Percentiles rank a stretch among this genome's conserved stretches.
These are phyloP conservation scores for Troides helena DNA, from an alignment of 2,888 invertebrate genomes.

Conservation along the genomic window DNA sequence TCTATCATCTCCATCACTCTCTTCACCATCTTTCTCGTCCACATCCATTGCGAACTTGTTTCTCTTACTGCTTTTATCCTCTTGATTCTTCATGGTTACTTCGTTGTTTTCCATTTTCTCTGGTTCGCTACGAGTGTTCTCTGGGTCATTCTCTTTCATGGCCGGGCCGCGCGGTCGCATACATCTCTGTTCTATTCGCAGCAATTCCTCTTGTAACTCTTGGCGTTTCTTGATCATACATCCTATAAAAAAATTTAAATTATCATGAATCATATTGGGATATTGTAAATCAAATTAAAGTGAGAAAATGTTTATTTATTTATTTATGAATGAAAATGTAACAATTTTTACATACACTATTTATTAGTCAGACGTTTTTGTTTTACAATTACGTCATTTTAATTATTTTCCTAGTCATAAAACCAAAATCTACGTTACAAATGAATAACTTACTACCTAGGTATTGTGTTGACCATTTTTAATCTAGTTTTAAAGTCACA, in stretches of 20 bases:
- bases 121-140: conserved; percentile 31
- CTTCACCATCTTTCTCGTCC: conserved; percentile 61
- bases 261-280: background rate
- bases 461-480: no score
- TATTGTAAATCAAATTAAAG: background rate
- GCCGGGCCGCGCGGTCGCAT: conserved; percentile 54
- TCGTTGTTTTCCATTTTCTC: conserved; percentile 30
- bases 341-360: no score
- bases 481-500: no score
- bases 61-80: conserved; percentile 51
- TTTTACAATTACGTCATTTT: no score
- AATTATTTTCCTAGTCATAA: no score
- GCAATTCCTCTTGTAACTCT: conserved; percentile 83
- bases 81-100: conserved; percentile 29
- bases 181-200: conserved; percentile 81
- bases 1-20: conserved; percentile 67
- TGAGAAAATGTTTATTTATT: background rate
- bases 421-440: no score
- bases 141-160: conserved; percentile 61
- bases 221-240: conserved; percentile 82
- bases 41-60: conserved; percentile 68
- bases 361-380: no score
- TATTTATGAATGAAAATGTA: no score
- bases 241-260: conserved; percentile 58
- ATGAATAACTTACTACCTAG: no score